phyloP scores from a whole-genome alignment of 2,888 invertebrate genomes.

The Rhyacophila evoluta region DNA sequence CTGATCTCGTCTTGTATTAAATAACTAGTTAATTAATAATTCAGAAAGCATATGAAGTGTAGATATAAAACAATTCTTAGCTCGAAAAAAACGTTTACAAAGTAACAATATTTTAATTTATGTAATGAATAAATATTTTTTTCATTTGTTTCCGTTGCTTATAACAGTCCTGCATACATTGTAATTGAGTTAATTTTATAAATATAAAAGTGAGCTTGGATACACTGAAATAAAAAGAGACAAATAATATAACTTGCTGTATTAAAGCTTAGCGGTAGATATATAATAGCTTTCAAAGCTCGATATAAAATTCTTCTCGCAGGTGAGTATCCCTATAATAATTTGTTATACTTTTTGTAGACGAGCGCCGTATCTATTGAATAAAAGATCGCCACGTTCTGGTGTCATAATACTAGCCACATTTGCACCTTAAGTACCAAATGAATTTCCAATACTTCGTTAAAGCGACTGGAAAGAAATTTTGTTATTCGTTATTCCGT shows the following conservation, averaged over 20 bases:
- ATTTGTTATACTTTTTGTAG: conserved; percentile 52
- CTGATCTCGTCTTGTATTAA: no score
- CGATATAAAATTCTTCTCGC: conserved; percentile 42
- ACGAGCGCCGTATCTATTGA: conserved; percentile 39
- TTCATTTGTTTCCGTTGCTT: conserved; percentile 27
- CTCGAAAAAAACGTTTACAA: not conserved
- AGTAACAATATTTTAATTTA: not conserved
- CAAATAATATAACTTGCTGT: conserved; percentile 20
- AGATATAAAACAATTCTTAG: no score
- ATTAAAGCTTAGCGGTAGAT: not conserved
- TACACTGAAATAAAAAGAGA: not conserved
- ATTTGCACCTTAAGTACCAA: conserved; percentile 50
- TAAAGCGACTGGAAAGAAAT: conserved; percentile 23
- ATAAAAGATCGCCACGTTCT: conserved; percentile 49
- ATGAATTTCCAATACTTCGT: conserved; percentile 29
- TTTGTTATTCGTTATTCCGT: not conserved
- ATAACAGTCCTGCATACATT: conserved; percentile 25
- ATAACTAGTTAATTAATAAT: no score
- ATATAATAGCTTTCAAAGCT: not conserved
- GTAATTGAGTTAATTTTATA: conserved; percentile 10
- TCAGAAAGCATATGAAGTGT: no score
- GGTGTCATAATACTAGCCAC: conserved; percentile 38
- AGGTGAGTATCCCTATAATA: conserved; percentile 44
- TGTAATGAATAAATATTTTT: not conserved
- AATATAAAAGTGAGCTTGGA: conserved; percentile 38